These are phyloP conservation scores for Zonitis immaculata DNA, from an alignment of 2,888 invertebrate species.

Conservation along the genomic window DNA sequence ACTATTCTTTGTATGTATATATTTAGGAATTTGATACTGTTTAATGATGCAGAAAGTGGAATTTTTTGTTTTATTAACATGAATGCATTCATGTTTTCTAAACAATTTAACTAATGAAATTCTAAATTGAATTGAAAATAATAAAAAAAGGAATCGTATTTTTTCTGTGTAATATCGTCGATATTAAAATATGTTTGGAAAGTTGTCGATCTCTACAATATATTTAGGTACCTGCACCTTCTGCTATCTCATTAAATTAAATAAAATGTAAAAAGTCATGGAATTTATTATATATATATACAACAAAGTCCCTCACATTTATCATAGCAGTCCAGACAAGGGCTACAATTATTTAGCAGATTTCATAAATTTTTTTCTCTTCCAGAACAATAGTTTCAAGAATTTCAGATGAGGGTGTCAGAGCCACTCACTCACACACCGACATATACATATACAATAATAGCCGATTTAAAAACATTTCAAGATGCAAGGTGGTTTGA, in stretches of 20 bases:
- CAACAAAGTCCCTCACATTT: constrained; percentile 38
- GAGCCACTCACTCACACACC: background rate
- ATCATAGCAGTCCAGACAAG: constrained; percentile 38
- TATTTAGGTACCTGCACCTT: no score
- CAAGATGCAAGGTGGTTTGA: constrained; percentile 43
- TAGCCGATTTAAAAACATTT: constrained; percentile 40
- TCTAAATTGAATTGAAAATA: background rate
- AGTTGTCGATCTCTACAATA: background rate
- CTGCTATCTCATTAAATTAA: constrained; percentile 30
- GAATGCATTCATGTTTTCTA: constrained; percentile 20
- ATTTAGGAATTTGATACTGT: constrained; percentile 32
- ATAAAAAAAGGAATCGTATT: background rate
- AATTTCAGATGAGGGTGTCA: constrained; percentile 24
- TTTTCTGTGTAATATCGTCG: no score
- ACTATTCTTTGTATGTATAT: constrained; percentile 29
- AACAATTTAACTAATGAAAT: constrained; percentile 16
- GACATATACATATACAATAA: constrained; percentile 25
- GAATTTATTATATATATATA: constrained; percentile 13
- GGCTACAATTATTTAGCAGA: constrained; percentile 44
- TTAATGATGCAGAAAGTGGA: constrained; percentile 27
- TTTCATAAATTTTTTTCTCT: no score
- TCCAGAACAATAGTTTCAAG: constrained; percentile 33
- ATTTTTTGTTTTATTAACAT: constrained; percentile 18
- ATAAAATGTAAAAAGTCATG: constrained; percentile 16
- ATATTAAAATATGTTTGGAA: background rate